Percentiles rank a stretch among this genome's conserved stretches.
phyloP scores from a whole-genome alignment of 2,797 vertebrate species.

The Fundulus diaphanus region DNA sequence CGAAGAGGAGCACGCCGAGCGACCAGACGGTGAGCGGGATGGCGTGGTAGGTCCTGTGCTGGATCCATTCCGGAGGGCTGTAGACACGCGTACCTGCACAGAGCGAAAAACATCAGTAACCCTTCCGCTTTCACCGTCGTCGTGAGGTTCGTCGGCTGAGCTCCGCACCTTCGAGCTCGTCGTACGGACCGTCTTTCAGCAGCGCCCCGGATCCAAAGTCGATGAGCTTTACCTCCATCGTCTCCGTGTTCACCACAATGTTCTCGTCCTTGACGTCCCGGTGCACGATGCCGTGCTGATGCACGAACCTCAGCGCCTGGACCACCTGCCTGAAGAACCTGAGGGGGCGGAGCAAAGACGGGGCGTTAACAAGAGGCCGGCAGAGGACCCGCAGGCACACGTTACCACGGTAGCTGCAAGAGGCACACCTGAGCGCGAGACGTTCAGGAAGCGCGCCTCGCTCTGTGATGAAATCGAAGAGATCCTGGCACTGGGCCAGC shows the following conservation, averaged over 20 bases:
- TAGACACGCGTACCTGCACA: constrained; percentile 86
- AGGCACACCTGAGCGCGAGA: constrained; percentile 67
- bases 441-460: constrained; percentile 78
- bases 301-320: constrained; percentile 80
- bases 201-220: too few relatives aligned
- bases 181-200: too few relatives aligned
- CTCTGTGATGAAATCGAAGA: constrained; percentile 89
- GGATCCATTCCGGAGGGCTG: constrained; percentile 87
- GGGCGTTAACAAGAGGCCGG: not conserved
- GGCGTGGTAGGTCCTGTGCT: constrained; percentile 77
- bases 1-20: constrained; percentile 85
- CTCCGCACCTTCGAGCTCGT: constrained; percentile 85
- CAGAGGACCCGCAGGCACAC: too few relatives aligned
- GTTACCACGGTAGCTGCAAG: too few relatives aligned
- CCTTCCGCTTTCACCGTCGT: too few relatives aligned
- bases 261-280: constrained; percentile 89
- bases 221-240: too few relatives aligned
- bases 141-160: not conserved
- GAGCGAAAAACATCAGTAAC: not conserved
- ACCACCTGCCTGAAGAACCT: constrained; percentile 84
- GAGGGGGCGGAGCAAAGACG: not conserved
- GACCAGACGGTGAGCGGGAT: constrained; percentile 86
- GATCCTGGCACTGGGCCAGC: constrained; percentile 82
- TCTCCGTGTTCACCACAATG: too few relatives aligned
- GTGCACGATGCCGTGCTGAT: constrained; percentile 82